Conservation (phyloP, 2,888 invertebrate genomes). For the Nasonia oneida region DNA sequence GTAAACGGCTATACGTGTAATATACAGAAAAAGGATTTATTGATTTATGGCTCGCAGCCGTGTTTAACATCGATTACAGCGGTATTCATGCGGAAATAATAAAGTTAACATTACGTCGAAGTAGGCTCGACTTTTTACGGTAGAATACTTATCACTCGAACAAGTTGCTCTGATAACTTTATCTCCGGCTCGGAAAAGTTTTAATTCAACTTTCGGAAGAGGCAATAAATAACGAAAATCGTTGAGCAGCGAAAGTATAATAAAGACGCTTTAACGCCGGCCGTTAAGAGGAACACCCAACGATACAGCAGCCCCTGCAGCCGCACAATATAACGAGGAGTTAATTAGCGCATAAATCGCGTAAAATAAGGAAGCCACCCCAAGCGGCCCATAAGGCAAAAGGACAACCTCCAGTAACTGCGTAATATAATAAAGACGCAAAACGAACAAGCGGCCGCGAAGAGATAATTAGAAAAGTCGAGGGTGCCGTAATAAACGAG, state of each 20-base stretch:
- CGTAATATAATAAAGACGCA: conserved; percentile 4
- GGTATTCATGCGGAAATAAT: conserved; percentile 28
- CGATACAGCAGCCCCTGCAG: neutral
- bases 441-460: neutral
- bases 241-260: neutral
- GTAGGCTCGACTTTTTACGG: neutral
- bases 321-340: neutral
- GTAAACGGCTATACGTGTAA: neutral
- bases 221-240: neutral
- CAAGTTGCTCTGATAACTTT: neutral
- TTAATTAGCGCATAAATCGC: neutral
- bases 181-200: neutral
- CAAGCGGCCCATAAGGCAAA: neutral
- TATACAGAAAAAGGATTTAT: conserved; percentile 24
- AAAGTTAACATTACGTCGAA: neutral
- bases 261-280: neutral
- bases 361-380: neutral
- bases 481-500: conserved; percentile 21
- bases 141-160: neutral
- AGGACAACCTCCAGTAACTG: neutral
- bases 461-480: conserved; percentile 6
- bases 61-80: conserved; percentile 21
- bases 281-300: conserved; percentile 2
- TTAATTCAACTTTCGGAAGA: too few species aligned
- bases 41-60: conserved; percentile 27